phyloP scores from a whole-genome alignment of 2,113 vertebrate genomes.

The Nothobranchius kuhntae region DNA sequence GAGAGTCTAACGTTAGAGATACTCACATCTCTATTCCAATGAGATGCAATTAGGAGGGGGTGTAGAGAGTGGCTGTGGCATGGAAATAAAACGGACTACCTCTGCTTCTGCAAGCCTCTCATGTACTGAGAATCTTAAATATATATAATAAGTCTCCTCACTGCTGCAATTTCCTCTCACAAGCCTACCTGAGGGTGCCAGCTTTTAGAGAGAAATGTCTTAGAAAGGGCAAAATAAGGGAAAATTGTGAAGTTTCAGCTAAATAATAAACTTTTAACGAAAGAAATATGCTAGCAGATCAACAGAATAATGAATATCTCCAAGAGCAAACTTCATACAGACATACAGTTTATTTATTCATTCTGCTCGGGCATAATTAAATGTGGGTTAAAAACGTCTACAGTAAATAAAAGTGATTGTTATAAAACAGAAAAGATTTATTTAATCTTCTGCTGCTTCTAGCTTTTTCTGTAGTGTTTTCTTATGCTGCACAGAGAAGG shows the following conservation, averaged over 20 bases:
- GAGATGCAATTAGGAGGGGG: slow-evolving; percentile 65
- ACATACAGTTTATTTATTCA: slow-evolving; percentile 39
- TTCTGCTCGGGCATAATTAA: slow-evolving; percentile 36
- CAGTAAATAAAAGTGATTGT: slow-evolving; percentile 6
- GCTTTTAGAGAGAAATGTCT: slow-evolving; percentile 38
- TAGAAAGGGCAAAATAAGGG: not conserved
- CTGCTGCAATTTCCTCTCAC: slow-evolving; percentile 6
- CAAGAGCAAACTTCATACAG: slow-evolving; percentile 10
- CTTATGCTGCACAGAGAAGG: not conserved
- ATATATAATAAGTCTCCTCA: slow-evolving; percentile 31
- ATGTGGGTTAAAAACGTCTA: slow-evolving; percentile 16
- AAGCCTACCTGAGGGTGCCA: slow-evolving; percentile 22
- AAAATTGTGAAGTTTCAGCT: slow-evolving; percentile 27
- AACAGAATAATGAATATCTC: slow-evolving; percentile 19
- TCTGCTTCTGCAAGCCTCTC: slow-evolving; percentile 16
- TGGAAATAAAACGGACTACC: slow-evolving; percentile 20
- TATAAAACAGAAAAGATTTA: slow-evolving; percentile 16
- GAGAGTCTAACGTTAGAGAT: slow-evolving; percentile 55
- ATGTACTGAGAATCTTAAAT: slow-evolving; percentile 24
- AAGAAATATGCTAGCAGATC: slow-evolving; percentile 19
- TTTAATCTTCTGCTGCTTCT: slow-evolving; percentile 22
- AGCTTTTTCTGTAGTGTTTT: slow-evolving; percentile 35
- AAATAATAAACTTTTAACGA: slow-evolving; percentile 35
- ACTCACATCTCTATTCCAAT: slow-evolving; percentile 57
- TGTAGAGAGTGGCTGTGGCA: slow-evolving; percentile 3